Conservation (phyloP, 2,888 invertebrate genomes). For the Philereme vetulata region DNA sequence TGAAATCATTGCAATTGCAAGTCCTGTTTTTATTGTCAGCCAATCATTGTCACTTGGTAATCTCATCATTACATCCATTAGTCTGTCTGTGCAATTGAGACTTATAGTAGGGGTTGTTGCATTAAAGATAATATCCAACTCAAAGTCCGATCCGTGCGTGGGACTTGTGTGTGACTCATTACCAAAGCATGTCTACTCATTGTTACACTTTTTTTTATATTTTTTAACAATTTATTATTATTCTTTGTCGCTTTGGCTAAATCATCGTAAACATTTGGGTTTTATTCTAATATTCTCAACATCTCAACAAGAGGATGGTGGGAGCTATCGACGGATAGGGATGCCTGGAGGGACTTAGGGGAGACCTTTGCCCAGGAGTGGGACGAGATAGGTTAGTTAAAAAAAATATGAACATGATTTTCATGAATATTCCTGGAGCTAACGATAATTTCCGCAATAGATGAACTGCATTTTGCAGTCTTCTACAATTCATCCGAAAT, state of each 20-base stretch:
- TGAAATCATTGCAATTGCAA: constrained; percentile 22
- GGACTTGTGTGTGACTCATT: constrained; percentile 48
- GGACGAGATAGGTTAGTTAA: no score
- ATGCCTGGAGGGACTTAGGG: no score
- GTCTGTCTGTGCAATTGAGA: constrained; percentile 43
- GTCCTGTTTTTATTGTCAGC: constrained; percentile 23
- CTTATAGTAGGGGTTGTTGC: constrained; percentile 36
- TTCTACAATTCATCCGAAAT: no score
- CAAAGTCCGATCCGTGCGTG: constrained; percentile 37
- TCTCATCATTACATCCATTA: constrained; percentile 31
- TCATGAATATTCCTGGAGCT: neutral
- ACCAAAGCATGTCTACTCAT: constrained; percentile 36
- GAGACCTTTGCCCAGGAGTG: no score
- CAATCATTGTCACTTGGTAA: constrained; percentile 30
- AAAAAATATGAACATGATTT: constrained; percentile 13
- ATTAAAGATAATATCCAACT: constrained; percentile 31
- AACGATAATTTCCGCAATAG: no score
- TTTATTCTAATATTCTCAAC: no score
- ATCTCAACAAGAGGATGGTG: no score
- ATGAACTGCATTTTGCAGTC: no score
- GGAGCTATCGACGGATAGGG: no score
- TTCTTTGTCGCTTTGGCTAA: constrained; percentile 1
- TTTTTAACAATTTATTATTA: constrained; percentile 8
- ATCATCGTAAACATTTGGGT: constrained; percentile 7
- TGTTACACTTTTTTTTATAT: constrained; percentile 17